A percentile compares a stretch with the other conserved stretches of the same genome.
These are phyloP conservation scores for Elgonia sp. DNA, from an alignment of 2,888 invertebrate genomes.

Conservation along the genomic window DNA sequence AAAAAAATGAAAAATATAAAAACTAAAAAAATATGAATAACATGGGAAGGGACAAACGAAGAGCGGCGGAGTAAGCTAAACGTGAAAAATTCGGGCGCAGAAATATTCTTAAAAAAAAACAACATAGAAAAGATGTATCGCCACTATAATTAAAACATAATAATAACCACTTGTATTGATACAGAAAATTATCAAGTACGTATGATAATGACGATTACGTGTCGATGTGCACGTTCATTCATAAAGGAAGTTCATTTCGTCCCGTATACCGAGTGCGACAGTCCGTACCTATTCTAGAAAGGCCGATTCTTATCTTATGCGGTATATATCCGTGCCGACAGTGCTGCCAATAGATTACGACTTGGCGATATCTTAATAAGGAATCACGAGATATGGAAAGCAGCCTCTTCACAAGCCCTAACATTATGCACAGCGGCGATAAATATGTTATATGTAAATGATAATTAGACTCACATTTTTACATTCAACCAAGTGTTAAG, in stretches of 20 bases:
- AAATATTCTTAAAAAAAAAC: no score
- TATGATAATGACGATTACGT: conserved; percentile 48
- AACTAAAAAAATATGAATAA: no score
- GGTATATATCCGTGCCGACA: conserved; percentile 78
- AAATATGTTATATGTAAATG: conserved; percentile 48
- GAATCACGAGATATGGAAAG: conserved; percentile 75
- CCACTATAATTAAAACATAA: no score
- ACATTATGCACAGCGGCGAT: conserved; percentile 42
- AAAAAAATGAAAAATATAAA: no score
- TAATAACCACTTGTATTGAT: neutral
- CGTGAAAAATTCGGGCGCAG: no score
- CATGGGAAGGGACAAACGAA: no score
- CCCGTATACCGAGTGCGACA: conserved; percentile 47
- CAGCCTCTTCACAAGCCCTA: conserved; percentile 51
- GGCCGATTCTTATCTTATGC: conserved; percentile 80
- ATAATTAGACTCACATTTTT: conserved; percentile 58
- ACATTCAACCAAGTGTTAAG: conserved; percentile 47
- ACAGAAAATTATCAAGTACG: conserved; percentile 9
- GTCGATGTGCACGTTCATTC: conserved; percentile 63
- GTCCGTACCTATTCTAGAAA: conserved; percentile 77
- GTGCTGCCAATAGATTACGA: conserved; percentile 78
- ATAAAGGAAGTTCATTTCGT: conserved; percentile 61
- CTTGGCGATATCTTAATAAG: conserved; percentile 81
- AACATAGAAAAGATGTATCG: no score
- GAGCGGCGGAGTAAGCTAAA: no score